Conservation (phyloP, 2,888 invertebrate species). For the Melikaiella ostensackeni region DNA sequence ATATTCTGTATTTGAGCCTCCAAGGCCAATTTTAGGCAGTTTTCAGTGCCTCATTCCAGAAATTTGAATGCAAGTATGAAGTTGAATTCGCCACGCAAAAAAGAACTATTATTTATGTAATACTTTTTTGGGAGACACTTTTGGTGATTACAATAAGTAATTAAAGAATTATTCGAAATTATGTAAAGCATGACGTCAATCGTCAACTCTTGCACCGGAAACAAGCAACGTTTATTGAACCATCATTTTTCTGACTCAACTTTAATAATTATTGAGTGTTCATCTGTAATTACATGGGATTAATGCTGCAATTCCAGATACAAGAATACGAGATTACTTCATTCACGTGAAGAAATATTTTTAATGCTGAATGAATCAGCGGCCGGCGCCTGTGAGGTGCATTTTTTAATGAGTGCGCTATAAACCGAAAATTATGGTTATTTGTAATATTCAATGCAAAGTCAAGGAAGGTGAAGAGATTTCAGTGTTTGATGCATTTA, state of each 20-base stretch:
- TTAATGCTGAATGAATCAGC: slow-evolving; percentile 20
- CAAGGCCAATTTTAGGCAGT: not conserved
- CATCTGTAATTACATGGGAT: not conserved
- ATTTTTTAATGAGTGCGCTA: not conserved
- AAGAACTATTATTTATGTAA: not conserved
- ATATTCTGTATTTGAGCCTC: not conserved
- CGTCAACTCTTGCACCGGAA: not conserved
- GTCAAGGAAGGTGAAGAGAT: not conserved
- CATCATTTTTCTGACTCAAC: slow-evolving; percentile 16
- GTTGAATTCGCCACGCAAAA: not conserved
- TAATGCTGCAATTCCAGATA: slow-evolving; percentile 5
- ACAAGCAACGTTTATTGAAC: slow-evolving; percentile 33
- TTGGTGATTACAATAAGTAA: not conserved
- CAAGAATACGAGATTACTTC: slow-evolving; percentile 1
- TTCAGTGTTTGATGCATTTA: not conserved
- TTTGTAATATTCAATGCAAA: not conserved
- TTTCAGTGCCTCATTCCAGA: not conserved
- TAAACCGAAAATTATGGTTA: not conserved
- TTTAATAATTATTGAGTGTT: slow-evolving; percentile 4
- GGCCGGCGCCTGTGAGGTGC: slow-evolving; percentile 10
- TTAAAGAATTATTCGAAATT: not conserved
- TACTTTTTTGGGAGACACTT: too few species aligned
- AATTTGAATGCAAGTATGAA: not conserved
- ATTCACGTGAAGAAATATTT: slow-evolving; percentile 9
- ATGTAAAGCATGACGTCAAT: slow-evolving; percentile 17